Base-by-base conservation (phyloP, 2,888 invertebrate species). In the Nemoura dubitans region DNA sequence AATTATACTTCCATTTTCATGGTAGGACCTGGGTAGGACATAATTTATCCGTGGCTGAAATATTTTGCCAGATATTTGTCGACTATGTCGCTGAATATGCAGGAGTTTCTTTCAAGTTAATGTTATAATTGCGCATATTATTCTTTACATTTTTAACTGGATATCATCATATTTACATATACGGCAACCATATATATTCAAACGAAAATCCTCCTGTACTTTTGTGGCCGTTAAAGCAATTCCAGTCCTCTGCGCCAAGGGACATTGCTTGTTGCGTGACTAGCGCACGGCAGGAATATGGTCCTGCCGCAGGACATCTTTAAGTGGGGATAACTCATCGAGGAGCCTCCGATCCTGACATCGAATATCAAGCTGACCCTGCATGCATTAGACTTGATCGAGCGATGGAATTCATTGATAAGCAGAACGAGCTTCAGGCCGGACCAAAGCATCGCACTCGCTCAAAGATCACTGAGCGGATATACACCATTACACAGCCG, bases 41-140 rank as follows among this genome's bases (percentile, higher is more conserved):
- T 59, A 16, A 59, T 21, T 59, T 59, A 59, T 16, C 59, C 14
- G 59, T 21, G 21, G 14, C 21, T 59, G 6, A 59, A 59, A 59
- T 59, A 59, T 59, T 59, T 59, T 59, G 59, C 59, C 59, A 59
- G 59, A 59, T 59, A 59, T 59, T 59, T 59, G 59, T 59, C 59
- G 59, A 59, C 59, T 21, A 10, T 21, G 21, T 59, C 59, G 21
- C 59, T 59, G 59, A 59, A 59, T 59, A 59, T 59, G 10, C 59
- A 59, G 21, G 21, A 59, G 59, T 21, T 59, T 59, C 14, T 59
- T 16, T 59, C 59, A 59, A 21, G 21, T 14, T 59, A 21, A 59
- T 59, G 59, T 3, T 7, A 59, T 59, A 59, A 59, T 59, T 59
- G 59, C 59, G 21, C 21, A 59, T 59, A 59, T 59, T 59, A 59